Conservation (phyloP, 1,140 invertebrate genomes). For the Leucophenga varia region DNA sequence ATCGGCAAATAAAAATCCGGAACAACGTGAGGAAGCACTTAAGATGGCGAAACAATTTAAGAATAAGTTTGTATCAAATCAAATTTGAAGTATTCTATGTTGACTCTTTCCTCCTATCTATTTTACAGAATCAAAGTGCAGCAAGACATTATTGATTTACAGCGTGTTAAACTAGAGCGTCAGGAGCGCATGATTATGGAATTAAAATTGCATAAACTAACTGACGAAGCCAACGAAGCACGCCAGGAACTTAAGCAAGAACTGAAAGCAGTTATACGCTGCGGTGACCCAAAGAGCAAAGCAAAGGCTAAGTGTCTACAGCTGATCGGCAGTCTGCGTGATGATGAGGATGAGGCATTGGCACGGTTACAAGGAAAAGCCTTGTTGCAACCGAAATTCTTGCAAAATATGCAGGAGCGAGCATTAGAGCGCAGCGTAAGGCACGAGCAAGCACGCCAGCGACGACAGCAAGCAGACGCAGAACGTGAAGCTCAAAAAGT, state of each 20-base stretch:
- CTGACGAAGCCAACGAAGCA: constrained; percentile 61
- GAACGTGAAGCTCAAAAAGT: constrained; percentile 61
- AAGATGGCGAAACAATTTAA: constrained; percentile 47
- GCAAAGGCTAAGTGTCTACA: constrained; percentile 62
- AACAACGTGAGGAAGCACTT: constrained; percentile 23
- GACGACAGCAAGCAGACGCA: constrained; percentile 63
- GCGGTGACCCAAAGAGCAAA: constrained; percentile 60
- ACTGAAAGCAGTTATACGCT: constrained; percentile 61
- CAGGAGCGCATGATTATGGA: constrained; percentile 66
- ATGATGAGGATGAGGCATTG: constrained; percentile 48
- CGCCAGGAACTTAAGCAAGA: constrained; percentile 61
- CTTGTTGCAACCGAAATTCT: constrained; percentile 63
- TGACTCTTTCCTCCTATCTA: no score
- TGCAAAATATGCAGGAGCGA: constrained; percentile 66
- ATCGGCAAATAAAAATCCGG: constrained; percentile 16
- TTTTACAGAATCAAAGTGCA: constrained; percentile 62
- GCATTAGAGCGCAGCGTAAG: constrained; percentile 64
- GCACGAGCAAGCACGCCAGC: constrained; percentile 63
- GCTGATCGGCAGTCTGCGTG: constrained; percentile 57
- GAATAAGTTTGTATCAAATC: constrained; percentile 48
- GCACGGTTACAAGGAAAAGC: constrained; percentile 58
- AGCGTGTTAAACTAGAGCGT: constrained; percentile 64
- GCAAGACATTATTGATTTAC: constrained; percentile 65
- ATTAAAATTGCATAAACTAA: constrained; percentile 64
- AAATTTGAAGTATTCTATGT: no score